Evolutionary conservation across 2,888 invertebrate species (phyloP).

Genomic region (Meteorus cinctellus): DNA sequence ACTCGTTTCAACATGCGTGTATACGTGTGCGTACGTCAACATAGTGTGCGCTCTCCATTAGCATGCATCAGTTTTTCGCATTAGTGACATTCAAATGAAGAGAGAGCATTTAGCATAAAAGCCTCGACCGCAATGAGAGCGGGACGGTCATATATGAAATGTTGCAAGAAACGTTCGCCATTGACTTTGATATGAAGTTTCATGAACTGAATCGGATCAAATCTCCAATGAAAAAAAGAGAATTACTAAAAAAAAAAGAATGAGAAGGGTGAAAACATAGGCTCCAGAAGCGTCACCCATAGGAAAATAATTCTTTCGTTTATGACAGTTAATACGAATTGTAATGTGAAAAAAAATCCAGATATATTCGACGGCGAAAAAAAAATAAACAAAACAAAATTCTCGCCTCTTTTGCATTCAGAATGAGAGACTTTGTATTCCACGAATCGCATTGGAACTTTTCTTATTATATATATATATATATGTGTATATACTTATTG

Average conservation of each 20-base stretch:
- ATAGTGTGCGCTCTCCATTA: constrained; percentile 63
- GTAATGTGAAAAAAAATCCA: not conserved
- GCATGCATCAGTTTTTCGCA: constrained; percentile 73
- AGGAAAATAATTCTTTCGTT: not conserved
- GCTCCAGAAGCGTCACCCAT: not conserved
- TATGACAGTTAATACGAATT: not conserved
- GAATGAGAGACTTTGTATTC: constrained; percentile 1
- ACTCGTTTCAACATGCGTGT: constrained; percentile 43
- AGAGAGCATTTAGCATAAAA: constrained; percentile 71
- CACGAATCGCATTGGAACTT: constrained; percentile 7
- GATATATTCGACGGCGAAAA: not conserved
- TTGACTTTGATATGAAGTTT: not conserved
- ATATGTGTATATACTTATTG: not conserved
- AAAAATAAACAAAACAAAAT: not conserved
- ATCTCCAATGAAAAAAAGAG: not conserved
- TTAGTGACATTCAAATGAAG: constrained; percentile 72
- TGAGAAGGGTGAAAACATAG: not conserved
- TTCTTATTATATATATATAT: not conserved
- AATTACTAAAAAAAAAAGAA: not conserved
- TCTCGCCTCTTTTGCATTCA: not conserved
- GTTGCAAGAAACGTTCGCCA: constrained; percentile 2
- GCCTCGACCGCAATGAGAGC: constrained; percentile 52
- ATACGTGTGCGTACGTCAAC: constrained; percentile 50
- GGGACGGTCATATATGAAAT: not conserved
- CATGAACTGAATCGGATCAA: not conserved